Percentiles rank a stretch among this genome's conserved stretches.
These are phyloP conservation scores for Dendrophyllia cribrosa DNA, from an alignment of 64 coral and sea anemone species.

Conservation along the genomic window DNA sequence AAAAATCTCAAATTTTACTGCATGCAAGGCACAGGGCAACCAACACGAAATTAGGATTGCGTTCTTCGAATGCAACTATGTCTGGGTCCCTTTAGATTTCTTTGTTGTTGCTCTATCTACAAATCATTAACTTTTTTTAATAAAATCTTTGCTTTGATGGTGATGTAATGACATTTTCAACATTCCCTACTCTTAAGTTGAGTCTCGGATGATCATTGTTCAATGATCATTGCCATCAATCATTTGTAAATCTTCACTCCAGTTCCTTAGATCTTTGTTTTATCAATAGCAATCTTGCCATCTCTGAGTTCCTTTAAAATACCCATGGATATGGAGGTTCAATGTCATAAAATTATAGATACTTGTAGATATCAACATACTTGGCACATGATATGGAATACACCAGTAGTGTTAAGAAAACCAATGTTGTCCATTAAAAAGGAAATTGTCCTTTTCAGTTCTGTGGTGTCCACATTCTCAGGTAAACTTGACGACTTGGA, in stretches of 20 bases:
- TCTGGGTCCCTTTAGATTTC: neutral
- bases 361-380: conserved; percentile 19
- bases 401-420: conserved; percentile 77
- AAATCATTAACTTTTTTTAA: too few species aligned
- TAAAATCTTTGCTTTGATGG: too few species aligned
- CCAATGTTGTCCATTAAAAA: conserved; percentile 91
- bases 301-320: neutral
- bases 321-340: neutral
- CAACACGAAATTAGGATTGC: too few species aligned
- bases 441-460: conserved; percentile 90
- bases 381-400: conserved; percentile 86
- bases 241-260: neutral
- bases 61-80: neutral
- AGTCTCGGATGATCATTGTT: too few species aligned
- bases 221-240: too few species aligned
- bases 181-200: too few species aligned
- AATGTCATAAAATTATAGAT: neutral
- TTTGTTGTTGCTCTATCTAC: neutral
- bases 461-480: conserved; percentile 81
- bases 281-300: neutral
- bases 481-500: conserved; percentile 59
- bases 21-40: too few species aligned
- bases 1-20: too few species aligned
- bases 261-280: neutral
- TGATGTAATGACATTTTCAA: too few species aligned